Conservation (phyloP, 2,888 invertebrate species). For the Sphaerophoria taeniata region DNA sequence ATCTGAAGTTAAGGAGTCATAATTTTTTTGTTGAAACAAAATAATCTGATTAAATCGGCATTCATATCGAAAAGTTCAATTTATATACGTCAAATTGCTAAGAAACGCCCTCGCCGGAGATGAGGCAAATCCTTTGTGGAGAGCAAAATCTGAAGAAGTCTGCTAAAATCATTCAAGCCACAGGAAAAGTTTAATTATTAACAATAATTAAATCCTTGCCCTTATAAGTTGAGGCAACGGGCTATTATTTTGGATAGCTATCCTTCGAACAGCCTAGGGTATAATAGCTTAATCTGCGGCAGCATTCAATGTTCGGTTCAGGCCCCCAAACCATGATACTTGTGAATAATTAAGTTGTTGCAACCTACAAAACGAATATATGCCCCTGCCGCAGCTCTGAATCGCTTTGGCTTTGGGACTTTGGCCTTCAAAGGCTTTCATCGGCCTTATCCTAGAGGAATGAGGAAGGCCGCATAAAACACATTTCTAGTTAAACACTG, state of each 20-base stretch:
- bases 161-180: not conserved
- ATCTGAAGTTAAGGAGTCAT: too few relatives aligned
- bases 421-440: constrained; percentile 27
- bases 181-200: constrained; percentile 29
- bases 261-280: not conserved
- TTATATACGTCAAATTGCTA: too few relatives aligned
- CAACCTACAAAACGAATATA: not conserved
- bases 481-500: constrained; percentile 1
- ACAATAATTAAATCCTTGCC: constrained; percentile 26
- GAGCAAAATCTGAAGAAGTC: not conserved
- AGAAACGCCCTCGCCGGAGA: too few relatives aligned
- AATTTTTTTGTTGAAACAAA: too few relatives aligned
- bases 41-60: too few relatives aligned
- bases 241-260: not conserved
- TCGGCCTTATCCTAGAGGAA: constrained; percentile 1
- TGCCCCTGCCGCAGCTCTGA: not conserved
- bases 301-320: not conserved
- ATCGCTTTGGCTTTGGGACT: constrained; percentile 24
- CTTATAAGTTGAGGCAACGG: not conserved
- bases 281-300: constrained; percentile 20
- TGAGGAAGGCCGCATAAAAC: not conserved
- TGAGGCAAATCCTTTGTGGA: too few relatives aligned
- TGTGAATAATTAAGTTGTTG: constrained; percentile 34
- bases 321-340: constrained; percentile 2
- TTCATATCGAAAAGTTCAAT: too few relatives aligned